Evolutionary conservation across 1,140 invertebrate species (phyloP), one percentile per base, ranked within the genome.

Genomic region (Cydia fagiglandana): DNA sequence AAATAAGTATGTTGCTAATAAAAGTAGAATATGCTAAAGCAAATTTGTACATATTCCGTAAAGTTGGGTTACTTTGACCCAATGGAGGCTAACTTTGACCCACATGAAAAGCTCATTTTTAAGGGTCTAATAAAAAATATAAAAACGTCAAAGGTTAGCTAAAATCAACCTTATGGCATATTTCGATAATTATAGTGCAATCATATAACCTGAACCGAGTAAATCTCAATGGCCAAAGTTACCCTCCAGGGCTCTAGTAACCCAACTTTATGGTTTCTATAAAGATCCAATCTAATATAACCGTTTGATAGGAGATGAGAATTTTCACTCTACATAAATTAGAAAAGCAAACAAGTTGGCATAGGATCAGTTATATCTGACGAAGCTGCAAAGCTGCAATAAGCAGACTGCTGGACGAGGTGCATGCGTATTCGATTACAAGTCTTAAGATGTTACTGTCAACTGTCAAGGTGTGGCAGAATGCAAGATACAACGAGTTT

Each of bases 371-470:
- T 56, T 61, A 61, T 61, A 53, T 7, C 56, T 24, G 56, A 61
- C 56, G 10, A n/a, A 61, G 20, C 20, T 24, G 56, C 56, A 61
- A 20, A 61, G 20, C 20, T 24, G 56, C 56, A 61, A 20, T 24
- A 61, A 61, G 56, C 50, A 53, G 50, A 53, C n/a, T 53, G 50
- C 56, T 61, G 56, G 56, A 56, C 53, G n/a, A 53, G 41, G 45
- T 0, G 56, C 56, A 10, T 61, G 56, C 56, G 56, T 61, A 61
- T 61, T 61, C 17, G 56, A 61, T 61, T 61, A 61, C 56, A 61
- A 61, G 56, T 61, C 56, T 61, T 61, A 61, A 61, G 56, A 61
- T 61, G 56, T 61, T 61, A 61, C 56, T 61, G 56, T 61, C 56
- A 61, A 61, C 56, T 61, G 56, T 61, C 56, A 24, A 24, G 56